Percentiles rank a stretch among this genome's conserved stretches.
Conservation (phyloP, 2,888 invertebrate species). For the Acronicta alni region DNA sequence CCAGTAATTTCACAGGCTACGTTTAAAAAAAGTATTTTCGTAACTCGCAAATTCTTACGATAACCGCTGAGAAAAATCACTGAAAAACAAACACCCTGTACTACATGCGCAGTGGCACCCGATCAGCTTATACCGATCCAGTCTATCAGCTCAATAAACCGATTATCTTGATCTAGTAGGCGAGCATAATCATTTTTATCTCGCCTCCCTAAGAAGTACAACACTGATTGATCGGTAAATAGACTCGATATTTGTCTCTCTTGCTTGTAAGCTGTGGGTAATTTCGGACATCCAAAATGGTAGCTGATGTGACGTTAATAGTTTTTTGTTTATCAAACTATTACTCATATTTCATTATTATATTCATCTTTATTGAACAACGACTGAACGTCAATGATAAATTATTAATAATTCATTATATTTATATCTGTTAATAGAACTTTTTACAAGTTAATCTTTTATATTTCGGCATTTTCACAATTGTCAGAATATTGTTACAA, state of each 20-base stretch:
- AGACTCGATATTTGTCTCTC: constrained; percentile 57
- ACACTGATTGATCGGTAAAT: constrained; percentile 72
- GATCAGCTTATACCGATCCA: constrained; percentile 72
- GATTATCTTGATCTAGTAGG: constrained; percentile 76
- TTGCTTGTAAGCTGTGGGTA: constrained; percentile 25
- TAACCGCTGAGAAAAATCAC: too few relatives aligned
- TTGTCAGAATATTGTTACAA: too few relatives aligned
- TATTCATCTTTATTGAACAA: too few relatives aligned
- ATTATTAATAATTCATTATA: too few relatives aligned
- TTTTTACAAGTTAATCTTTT: too few relatives aligned
- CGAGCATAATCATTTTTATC: constrained; percentile 79
- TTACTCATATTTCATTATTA: not conserved
- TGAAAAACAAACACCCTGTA: constrained; percentile 63
- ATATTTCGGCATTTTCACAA: too few relatives aligned
- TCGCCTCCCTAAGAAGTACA: constrained; percentile 66
- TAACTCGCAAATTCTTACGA: too few relatives aligned
- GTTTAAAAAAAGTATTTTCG: not conserved
- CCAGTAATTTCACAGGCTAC: too few relatives aligned
- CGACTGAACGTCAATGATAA: too few relatives aligned
- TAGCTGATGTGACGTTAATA: constrained; percentile 1
- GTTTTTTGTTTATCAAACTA: not conserved
- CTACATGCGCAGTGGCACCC: constrained; percentile 65
- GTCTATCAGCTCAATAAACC: constrained; percentile 64
- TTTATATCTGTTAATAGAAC: too few relatives aligned
- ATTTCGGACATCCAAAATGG: constrained; percentile 15